Percentiles rank a stretch among this genome's conserved stretches.
These are phyloP conservation scores for Hiodon tergisus DNA, from an alignment of 2,113 vertebrate species.

Conservation along the genomic window DNA sequence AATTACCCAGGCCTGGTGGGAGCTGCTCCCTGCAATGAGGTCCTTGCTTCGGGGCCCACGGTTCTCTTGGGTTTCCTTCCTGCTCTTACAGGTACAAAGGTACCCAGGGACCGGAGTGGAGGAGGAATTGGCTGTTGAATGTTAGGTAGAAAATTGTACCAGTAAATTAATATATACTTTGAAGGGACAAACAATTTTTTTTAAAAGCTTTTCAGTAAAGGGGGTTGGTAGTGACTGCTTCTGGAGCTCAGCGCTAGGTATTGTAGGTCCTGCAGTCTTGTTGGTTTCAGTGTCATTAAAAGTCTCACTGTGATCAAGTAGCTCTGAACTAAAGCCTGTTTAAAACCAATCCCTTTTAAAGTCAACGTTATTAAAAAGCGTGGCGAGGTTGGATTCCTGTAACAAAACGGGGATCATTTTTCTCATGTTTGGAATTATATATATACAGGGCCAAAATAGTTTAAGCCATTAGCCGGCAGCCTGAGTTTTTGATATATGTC, in stretches of 20 bases:
- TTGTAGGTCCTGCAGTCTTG: not conserved
- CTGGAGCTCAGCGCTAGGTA: no score
- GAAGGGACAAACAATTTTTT: no score
- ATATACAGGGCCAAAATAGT: not conserved
- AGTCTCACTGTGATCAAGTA: not conserved
- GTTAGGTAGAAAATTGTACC: not conserved
- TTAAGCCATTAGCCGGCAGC: not conserved
- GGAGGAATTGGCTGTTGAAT: not conserved
- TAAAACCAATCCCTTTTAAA: not conserved
- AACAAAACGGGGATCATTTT: slow-evolving; percentile 14
- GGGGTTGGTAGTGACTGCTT: no score
- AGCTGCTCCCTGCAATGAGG: slow-evolving; percentile 47
- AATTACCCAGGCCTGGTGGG: slow-evolving; percentile 57
- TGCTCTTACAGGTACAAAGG: not conserved
- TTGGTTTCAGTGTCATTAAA: slow-evolving; percentile 12
- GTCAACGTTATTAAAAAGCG: not conserved
- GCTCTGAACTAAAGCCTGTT: not conserved
- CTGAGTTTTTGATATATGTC: not conserved
- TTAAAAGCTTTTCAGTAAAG: no score
- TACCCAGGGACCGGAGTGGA: not conserved
- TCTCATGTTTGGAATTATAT: not conserved
- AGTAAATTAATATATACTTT: not conserved
- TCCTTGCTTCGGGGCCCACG: slow-evolving; percentile 19
- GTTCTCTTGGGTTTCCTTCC: slow-evolving; percentile 22
- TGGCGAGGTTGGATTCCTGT: slow-evolving; percentile 21